A percentile compares a stretch with the other conserved stretches of the same genome.
Evolutionary conservation across 2,888 invertebrate species (phyloP).

Genomic region (Lithosia quadra): DNA sequence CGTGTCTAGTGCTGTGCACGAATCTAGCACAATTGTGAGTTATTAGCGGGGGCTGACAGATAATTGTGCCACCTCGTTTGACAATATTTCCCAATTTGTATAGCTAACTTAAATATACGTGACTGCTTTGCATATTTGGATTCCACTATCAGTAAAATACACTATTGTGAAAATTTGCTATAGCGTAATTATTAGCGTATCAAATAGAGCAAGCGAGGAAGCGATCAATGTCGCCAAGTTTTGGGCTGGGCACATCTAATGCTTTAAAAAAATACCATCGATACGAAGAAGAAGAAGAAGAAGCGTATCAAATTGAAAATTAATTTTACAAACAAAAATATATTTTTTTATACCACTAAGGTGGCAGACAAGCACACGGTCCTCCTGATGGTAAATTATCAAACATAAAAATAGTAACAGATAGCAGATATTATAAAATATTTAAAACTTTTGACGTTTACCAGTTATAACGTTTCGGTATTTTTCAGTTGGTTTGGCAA

Average conservation of each 20-base stretch:
- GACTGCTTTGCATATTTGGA: background rate
- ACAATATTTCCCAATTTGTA: conserved; percentile 17
- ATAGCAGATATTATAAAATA: background rate
- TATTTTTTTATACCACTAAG: no score
- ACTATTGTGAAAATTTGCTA: background rate
- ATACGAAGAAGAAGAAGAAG: no score
- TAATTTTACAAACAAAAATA: no score
- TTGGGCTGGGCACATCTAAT: no score
- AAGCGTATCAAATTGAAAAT: no score
- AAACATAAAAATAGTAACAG: no score
- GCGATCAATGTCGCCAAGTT: no score
- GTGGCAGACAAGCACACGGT: no score
- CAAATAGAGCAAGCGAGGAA: no score
- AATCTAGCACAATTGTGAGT: conserved; percentile 58
- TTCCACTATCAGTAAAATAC: background rate
- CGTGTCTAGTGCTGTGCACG: conserved; percentile 21
- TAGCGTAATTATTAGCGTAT: background rate
- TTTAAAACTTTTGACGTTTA: background rate
- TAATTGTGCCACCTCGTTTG: background rate
- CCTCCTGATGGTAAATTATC: no score
- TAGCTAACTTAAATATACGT: background rate
- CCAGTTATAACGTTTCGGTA: background rate
- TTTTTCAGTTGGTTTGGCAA: no score
- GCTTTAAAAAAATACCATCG: no score
- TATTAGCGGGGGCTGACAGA: conserved; percentile 37